Evolutionary conservation across 2,888 invertebrate species (phyloP).

Genomic region (Andrena dorsata): DNA sequence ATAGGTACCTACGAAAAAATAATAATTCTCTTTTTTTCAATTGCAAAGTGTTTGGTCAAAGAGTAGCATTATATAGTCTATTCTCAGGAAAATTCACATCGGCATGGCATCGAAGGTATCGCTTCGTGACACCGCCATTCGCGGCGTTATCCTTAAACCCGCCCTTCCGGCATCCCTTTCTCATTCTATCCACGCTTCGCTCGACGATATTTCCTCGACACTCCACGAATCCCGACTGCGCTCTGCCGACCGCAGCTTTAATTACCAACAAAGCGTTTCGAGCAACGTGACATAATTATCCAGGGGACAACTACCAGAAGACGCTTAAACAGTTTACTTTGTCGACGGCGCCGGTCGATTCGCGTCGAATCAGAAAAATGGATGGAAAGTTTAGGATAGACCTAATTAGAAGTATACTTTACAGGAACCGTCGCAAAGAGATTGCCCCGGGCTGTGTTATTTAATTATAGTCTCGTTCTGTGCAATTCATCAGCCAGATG

Average conservation of each 20-base stretch:
- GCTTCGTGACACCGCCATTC: conserved; percentile 77
- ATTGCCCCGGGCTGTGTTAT: conserved; percentile 10
- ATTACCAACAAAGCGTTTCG: conserved; percentile 70
- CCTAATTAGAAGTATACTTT: conserved; percentile 11
- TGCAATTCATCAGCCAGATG: not conserved
- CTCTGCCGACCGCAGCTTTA: conserved; percentile 55
- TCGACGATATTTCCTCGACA: conserved; percentile 42
- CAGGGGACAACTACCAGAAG: conserved; percentile 62
- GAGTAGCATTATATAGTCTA: conserved; percentile 48
- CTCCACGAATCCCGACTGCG: conserved; percentile 33
- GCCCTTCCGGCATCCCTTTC: conserved; percentile 17
- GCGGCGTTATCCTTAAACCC: conserved; percentile 60
- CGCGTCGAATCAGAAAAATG: conserved; percentile 24
- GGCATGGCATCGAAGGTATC: conserved; percentile 67
- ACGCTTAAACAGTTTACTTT: conserved; percentile 57
- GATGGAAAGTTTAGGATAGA: conserved; percentile 11
- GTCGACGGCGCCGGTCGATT: conserved; percentile 25
- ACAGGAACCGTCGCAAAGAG: not conserved
- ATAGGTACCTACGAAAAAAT: no score
- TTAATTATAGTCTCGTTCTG: not conserved
- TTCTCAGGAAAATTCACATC: conserved; percentile 65
- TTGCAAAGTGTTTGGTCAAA: conserved; percentile 30
- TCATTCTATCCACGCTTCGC: conserved; percentile 19
- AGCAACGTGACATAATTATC: conserved; percentile 67
- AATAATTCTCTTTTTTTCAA: no score